Percentiles rank a stretch among this genome's conserved stretches.
Evolutionary conservation across 2,888 invertebrate genomes (phyloP).

Genomic region (Morinoia aosen): DNA sequence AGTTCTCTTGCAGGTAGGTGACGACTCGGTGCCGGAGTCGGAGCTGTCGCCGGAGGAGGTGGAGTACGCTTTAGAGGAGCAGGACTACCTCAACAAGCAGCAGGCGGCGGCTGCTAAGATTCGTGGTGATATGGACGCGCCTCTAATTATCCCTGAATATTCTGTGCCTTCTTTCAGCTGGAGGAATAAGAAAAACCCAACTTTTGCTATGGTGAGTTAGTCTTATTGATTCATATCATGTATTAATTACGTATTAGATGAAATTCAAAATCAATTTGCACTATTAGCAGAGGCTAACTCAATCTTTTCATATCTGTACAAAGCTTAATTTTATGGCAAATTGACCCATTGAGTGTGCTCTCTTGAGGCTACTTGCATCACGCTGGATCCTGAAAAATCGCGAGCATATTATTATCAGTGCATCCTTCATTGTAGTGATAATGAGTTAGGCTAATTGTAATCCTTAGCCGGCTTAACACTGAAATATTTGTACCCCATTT

Average conservation of each 20-base stretch:
- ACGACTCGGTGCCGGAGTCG: neutral
- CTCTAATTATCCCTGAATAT: conserved; percentile 72
- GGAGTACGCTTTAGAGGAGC: conserved; percentile 22
- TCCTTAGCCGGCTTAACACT: no score
- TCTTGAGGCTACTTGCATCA: no score
- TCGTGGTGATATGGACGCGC: neutral
- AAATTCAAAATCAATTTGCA: no score
- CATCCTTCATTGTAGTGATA: no score
- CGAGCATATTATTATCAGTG: no score
- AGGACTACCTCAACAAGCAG: conserved; percentile 67
- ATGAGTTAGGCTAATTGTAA: no score
- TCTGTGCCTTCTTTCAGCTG: conserved; percentile 96
- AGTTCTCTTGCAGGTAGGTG: neutral
- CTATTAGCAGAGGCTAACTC: no score
- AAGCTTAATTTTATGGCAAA: no score
- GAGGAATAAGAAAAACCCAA: conserved; percentile 93
- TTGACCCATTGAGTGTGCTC: no score
- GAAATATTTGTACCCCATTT: no score
- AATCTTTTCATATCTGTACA: no score
- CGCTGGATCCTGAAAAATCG: no score
- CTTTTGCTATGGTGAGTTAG: conserved; percentile 86
- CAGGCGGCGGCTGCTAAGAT: conserved; percentile 73
- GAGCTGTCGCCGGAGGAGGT: neutral
- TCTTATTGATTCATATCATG: conserved; percentile 61
- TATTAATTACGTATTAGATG: neutral